Base-by-base conservation (phyloP, 2,797 vertebrate species). In the Astyanax mexicanus region DNA sequence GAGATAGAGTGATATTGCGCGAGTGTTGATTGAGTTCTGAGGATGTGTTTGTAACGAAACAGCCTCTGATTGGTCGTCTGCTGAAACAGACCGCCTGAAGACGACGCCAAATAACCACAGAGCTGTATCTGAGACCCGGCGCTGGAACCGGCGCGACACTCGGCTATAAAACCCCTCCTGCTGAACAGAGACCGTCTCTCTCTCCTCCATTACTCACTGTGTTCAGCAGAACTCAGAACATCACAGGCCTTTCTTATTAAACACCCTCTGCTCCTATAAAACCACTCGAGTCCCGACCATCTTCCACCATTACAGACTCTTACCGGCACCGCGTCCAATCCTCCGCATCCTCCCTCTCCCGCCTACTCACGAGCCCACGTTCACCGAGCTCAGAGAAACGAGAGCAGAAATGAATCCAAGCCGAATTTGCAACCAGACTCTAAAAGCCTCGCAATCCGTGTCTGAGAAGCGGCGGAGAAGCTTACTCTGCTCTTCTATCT, bases 11-110 rank as follows among this genome's bases (percentile, higher is more conserved):
- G 69, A 78, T 76, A 72, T 78, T 80, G 62, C 60, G 58, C 69
- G 21, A 75, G 21, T 65, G 74, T 67, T 75, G 49, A 83, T 76
- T 73, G 76, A 71, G 72, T 65, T 69, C 65, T 55, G 58, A 62
- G 72, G 51, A 80, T 78, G 74, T 64, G 58, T 52, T 74, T 66
- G 73, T 79, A 79, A 78, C 80, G 78, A 81, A 80, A 80, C 72
- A 60, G 70, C 58, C 70, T 75, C 72, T 80, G 44, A 65, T 78
- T 76, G 64, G 58, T 60, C 75, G 80, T 80, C 78, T 80, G 72
- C 72, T 78, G 72, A 75, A 70, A 66, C 72, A 81, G 72, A 55
- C 77, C 78, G 44, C 62, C 58, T 67, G 55, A 49, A 65, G 78
- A 72, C 47, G 68, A 71, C 37, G 54, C 32, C 71, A 68, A 64